These are phyloP conservation scores for Sander vitreus DNA, from an alignment of 2,113 vertebrate species.

Conservation along the genomic window DNA sequence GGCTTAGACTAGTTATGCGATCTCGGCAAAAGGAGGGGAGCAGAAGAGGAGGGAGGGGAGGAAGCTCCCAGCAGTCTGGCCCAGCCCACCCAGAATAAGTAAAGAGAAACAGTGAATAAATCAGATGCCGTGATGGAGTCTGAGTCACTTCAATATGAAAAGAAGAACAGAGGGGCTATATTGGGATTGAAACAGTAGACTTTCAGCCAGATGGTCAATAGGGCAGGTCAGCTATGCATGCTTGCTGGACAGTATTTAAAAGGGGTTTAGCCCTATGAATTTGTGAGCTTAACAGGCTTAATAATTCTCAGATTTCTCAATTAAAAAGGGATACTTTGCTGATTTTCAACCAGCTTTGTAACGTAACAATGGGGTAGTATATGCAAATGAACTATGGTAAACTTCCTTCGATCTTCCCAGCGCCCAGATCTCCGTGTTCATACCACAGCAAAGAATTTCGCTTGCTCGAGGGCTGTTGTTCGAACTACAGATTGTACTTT, in stretches of 20 bases:
- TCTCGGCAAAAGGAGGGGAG: slow-evolving; percentile 22
- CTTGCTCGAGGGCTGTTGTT: no score
- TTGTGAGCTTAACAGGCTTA: slow-evolving; percentile 30
- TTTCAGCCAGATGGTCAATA: slow-evolving; percentile 1
- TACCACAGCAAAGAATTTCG: no score
- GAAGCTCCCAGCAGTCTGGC: slow-evolving; percentile 46
- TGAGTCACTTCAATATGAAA: slow-evolving; percentile 28
- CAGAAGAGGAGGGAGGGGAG: not conserved
- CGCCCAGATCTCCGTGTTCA: no score
- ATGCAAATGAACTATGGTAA: no score
- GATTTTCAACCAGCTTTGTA: no score
- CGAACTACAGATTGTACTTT: no score
- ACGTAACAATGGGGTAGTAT: no score
- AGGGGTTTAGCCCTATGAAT: slow-evolving; percentile 20
- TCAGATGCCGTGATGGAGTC: slow-evolving; percentile 46
- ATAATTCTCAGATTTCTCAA: slow-evolving; percentile 32
- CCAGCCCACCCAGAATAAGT: slow-evolving; percentile 56
- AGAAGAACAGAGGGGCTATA: slow-evolving; percentile 27
- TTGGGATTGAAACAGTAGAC: slow-evolving; percentile 23
- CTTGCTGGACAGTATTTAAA: slow-evolving; percentile 34
- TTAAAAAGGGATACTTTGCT: not conserved
- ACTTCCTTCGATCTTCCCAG: no score
- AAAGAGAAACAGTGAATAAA: slow-evolving; percentile 74
- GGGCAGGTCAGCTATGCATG: slow-evolving; percentile 12
- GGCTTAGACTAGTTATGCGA: slow-evolving; percentile 69